Percentiles rank a stretch among this genome's conserved stretches.
Conservation (phyloP, 2,797 vertebrate genomes). For the Tokudaia tokunoshimensis region DNA sequence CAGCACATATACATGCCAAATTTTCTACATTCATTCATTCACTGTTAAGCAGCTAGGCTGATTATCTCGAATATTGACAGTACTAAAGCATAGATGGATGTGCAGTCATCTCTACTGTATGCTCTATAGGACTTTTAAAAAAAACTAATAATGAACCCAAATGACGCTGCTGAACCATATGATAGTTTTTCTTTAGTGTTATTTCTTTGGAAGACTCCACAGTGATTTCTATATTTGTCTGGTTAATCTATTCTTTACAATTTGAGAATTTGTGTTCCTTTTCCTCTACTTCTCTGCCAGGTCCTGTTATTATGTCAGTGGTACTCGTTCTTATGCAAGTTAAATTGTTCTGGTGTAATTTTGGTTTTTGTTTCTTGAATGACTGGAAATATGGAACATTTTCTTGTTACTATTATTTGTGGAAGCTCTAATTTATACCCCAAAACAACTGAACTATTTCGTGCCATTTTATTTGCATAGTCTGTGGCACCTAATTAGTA, state of each 20-base stretch:
- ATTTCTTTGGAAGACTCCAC: background rate
- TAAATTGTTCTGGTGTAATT: too few species aligned
- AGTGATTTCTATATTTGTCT: background rate
- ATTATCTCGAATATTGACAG: background rate
- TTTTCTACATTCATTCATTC: background rate
- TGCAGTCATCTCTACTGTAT: background rate
- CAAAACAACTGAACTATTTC: too few species aligned
- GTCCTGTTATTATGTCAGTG: background rate
- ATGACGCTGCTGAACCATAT: background rate
- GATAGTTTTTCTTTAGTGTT: background rate
- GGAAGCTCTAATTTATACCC: too few species aligned
- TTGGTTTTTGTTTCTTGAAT: too few species aligned
- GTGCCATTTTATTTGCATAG: too few species aligned
- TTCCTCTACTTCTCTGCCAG: background rate
- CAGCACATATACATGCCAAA: background rate
- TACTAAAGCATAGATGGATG: background rate
- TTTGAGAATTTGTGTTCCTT: background rate
- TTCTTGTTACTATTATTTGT: too few species aligned
- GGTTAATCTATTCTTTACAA: background rate
- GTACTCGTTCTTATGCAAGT: background rate
- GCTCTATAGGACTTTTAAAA: background rate
- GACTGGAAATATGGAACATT: too few species aligned
- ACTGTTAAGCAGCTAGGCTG: background rate
- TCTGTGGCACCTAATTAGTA: too few species aligned
- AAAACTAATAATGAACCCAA: background rate